A percentile compares a stretch with the other conserved stretches of the same genome.
phyloP scores from a whole-genome alignment of 1,140 invertebrate genomes.

The Plectrocnemia conspersa region DNA sequence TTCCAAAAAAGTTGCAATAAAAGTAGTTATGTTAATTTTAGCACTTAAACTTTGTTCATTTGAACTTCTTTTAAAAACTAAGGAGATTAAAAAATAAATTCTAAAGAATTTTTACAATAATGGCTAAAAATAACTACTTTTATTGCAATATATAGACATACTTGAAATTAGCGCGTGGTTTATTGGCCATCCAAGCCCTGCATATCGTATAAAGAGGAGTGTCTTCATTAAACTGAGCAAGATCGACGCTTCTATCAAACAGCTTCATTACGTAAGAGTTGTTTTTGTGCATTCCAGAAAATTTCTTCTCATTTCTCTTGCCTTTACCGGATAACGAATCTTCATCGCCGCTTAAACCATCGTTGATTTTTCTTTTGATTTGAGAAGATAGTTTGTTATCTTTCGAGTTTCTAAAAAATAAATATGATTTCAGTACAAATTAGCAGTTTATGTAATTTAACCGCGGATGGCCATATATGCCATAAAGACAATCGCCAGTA shows the following conservation, averaged over 20 bases:
- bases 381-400: conserved; percentile 6
- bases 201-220: conserved; percentile 91
- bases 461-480: no score
- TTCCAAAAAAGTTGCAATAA: no score
- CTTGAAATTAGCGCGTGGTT: no score
- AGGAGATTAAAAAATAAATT: no score
- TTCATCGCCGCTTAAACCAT: conserved; percentile 32
- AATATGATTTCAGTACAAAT: no score
- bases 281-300: conserved; percentile 47
- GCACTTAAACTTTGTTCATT: no score
- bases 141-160: no score
- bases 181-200: conserved; percentile 90
- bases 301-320: conserved; percentile 44
- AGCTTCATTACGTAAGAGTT: conserved; percentile 90
- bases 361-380: conserved; percentile 15
- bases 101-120: background rate
- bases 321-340: conserved; percentile 39
- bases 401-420: conserved; percentile 28
- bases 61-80: no score
- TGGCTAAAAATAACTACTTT: no score
- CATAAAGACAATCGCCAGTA: no score
- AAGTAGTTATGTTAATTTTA: no score
- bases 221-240: conserved; percentile 85
- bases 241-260: conserved; percentile 89
- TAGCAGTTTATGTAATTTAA: no score